phyloP scores from a whole-genome alignment of 1,140 invertebrate genomes.

The Paracyclopina nana region DNA sequence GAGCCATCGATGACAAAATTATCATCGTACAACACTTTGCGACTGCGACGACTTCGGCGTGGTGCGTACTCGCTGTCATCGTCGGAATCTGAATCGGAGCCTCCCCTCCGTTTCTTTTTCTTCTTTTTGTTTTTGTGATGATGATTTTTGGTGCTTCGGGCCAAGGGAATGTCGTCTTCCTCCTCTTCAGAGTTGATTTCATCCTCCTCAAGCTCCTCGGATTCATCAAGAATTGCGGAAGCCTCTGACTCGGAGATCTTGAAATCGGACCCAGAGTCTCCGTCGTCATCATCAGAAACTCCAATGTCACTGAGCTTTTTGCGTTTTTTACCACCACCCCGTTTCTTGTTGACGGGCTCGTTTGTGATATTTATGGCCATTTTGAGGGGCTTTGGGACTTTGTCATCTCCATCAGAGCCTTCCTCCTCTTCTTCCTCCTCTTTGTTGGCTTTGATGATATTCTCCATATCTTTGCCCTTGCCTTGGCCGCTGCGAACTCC shows the following conservation, averaged over 20 bases:
- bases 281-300: not conserved
- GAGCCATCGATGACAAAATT: slow-evolving; percentile 18
- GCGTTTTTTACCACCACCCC: not conserved
- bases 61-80: slow-evolving; percentile 9
- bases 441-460: slow-evolving; percentile 49
- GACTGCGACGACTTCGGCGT: slow-evolving; percentile 9
- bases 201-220: not conserved
- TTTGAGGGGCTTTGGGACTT: slow-evolving; percentile 5
- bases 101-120: slow-evolving; percentile 11
- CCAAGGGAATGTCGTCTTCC: not conserved
- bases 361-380: not conserved
- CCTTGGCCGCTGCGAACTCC: slow-evolving; percentile 25
- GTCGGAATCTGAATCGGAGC: slow-evolving; percentile 18
- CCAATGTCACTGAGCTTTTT: too few species aligned
- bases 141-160: not conserved
- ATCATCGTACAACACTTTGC: slow-evolving; percentile 9
- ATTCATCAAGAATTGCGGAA: slow-evolving; percentile 17
- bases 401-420: slow-evolving; percentile 19
- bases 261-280: slow-evolving; percentile 18
- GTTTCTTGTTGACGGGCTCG: not conserved
- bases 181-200: not conserved
- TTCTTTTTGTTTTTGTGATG: too few species aligned
- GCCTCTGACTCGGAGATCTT: slow-evolving; percentile 8
- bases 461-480: slow-evolving; percentile 67
- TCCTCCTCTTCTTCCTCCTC: slow-evolving; percentile 18